phyloP scores from a whole-genome alignment of 2,888 invertebrate genomes.

The Lapara coniferarum region DNA sequence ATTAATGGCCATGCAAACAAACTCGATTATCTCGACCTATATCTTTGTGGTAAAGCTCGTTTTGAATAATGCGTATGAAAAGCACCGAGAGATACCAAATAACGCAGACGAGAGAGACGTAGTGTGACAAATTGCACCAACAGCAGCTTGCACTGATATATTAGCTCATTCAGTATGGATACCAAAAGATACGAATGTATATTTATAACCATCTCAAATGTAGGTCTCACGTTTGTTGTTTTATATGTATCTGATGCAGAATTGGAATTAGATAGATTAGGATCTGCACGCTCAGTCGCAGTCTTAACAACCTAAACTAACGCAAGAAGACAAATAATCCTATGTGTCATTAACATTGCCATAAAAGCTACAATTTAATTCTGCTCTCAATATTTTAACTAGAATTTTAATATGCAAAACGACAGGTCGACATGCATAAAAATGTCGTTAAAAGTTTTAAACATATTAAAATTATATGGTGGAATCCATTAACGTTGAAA shows the following conservation, averaged over 20 bases:
- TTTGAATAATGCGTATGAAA: neutral
- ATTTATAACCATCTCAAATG: conserved; percentile 44
- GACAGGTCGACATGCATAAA: conserved; percentile 7
- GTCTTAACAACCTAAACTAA: conserved; percentile 22
- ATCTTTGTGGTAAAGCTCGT: neutral
- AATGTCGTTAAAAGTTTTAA: conserved; percentile 12
- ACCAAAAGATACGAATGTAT: conserved; percentile 41
- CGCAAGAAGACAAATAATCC: conserved; percentile 14
- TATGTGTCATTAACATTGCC: conserved; percentile 4
- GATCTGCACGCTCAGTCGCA: conserved; percentile 25
- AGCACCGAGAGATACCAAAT: conserved; percentile 1
- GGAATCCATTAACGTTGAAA: conserved; percentile 4
- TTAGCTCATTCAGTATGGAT: conserved; percentile 36
- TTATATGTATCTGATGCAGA: conserved; percentile 33
- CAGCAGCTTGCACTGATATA: conserved; percentile 38
- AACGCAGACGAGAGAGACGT: conserved; percentile 3
- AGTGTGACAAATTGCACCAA: conserved; percentile 36
- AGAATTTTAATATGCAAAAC: conserved; percentile 2
- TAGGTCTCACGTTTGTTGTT: conserved; percentile 45
- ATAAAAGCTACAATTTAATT: neutral
- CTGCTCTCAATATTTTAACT: neutral
- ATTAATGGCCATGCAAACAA: conserved; percentile 9
- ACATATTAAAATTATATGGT: conserved; percentile 2
- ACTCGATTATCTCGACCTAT: conserved; percentile 8
- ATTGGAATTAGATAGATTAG: conserved; percentile 33